Conservation (phyloP, 2,113 vertebrate genomes). For the Nanorana parkeri region DNA sequence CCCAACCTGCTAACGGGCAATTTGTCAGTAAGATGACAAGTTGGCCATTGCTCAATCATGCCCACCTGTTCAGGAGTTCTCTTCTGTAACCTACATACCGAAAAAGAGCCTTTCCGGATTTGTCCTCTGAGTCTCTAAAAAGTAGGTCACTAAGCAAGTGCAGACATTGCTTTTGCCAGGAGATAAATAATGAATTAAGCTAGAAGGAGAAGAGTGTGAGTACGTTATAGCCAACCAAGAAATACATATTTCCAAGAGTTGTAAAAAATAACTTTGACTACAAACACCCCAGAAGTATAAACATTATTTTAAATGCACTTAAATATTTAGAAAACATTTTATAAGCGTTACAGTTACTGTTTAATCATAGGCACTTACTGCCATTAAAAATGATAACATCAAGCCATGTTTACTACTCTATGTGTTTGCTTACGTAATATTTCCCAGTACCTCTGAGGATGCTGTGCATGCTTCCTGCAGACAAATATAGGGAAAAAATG, state of each 20-base stretch:
- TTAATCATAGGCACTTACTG: neutral
- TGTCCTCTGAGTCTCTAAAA: conserved; percentile 27
- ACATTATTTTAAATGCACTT: conserved; percentile 4
- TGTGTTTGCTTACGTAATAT: neutral
- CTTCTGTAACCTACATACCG: neutral
- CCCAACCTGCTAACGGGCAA: no score
- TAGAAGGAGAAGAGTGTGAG: conserved; percentile 25
- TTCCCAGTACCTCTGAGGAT: neutral
- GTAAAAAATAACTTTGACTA: conserved; percentile 16
- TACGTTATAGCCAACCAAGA: conserved; percentile 3
- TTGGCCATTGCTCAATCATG: neutral
- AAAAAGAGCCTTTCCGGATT: neutral
- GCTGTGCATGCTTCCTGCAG: neutral
- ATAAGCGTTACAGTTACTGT: neutral
- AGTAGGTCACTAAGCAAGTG: conserved; percentile 42
- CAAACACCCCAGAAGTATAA: neutral
- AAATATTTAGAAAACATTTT: conserved; percentile 1
- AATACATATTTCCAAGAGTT: conserved; percentile 30
- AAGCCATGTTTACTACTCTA: neutral
- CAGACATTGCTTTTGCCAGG: conserved; percentile 38
- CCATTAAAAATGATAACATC: neutral
- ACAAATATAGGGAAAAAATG: neutral
- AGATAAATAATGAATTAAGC: conserved; percentile 51
- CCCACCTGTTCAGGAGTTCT: neutral
- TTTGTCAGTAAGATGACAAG: no score